These are phyloP conservation scores for Valencia hispanica DNA, from an alignment of 2,797 vertebrate species.

Conservation along the genomic window DNA sequence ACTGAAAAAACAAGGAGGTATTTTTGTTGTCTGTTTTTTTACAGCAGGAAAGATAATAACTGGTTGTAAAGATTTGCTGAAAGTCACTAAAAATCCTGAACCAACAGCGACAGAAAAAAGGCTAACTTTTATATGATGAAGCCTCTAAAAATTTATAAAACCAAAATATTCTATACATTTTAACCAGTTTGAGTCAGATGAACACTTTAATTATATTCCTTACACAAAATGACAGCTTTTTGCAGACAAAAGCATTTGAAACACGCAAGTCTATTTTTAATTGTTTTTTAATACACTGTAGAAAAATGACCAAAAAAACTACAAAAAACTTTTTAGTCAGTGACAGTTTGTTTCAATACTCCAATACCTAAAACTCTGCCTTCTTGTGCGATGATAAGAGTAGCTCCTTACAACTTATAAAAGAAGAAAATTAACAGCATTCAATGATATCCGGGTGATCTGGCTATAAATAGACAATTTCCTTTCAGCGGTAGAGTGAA, in stretches of 20 bases:
- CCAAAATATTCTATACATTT: too few relatives aligned
- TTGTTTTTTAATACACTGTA: background rate
- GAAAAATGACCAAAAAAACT: background rate
- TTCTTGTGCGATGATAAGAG: conserved; percentile 40
- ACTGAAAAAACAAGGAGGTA: background rate
- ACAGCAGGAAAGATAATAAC: too few relatives aligned
- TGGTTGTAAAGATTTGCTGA: background rate
- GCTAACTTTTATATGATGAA: too few relatives aligned
- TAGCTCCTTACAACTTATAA: conserved; percentile 39
- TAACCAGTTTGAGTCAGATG: too few relatives aligned
- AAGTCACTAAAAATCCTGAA: background rate
- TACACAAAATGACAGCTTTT: background rate
- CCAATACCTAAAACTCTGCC: conserved; percentile 13
- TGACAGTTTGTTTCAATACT: background rate
- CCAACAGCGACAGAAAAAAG: too few relatives aligned
- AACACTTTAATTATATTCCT: background rate
- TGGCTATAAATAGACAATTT: conserved; percentile 54
- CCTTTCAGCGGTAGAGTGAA: conserved; percentile 34
- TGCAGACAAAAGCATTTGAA: background rate
- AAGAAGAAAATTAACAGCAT: conserved; percentile 51
- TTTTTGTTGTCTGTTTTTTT: too few relatives aligned
- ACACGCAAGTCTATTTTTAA: background rate
- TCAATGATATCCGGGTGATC: conserved; percentile 26
- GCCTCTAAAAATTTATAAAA: too few relatives aligned
- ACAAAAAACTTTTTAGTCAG: background rate